Evolutionary conservation across 2,888 invertebrate species (phyloP), one percentile per base, ranked within the genome.

Genomic region (Callinectes sapidus): DNA sequence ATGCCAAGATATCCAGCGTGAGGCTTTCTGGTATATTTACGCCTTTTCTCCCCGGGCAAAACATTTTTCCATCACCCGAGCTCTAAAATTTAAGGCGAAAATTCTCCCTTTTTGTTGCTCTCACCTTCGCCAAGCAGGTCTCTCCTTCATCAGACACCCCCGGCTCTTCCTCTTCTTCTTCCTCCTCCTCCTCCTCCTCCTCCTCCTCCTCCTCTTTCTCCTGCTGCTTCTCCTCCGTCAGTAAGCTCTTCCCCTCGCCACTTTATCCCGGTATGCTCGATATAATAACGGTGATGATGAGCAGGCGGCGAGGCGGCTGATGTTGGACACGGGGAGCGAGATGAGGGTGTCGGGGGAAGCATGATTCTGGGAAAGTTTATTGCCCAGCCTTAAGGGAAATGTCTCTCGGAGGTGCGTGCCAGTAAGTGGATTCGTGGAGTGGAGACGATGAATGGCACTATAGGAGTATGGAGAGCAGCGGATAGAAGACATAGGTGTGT

Each of bases 221-320:
- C 71, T 71, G 28, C 71, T 71, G 8, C 28, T 71, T 71, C 81
- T 81, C 81, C 35, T 81, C 35, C 35, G 81, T 81, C 81, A 81
- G 35, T 6, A 81, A 81, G 81, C 35, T 81, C 81, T 35, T 35
- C 81, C 81, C 35, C 81, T 81, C 35, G 81, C 81, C 81, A 32
- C 35, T 81, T 35, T 71, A 71, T 35, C 81, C 18, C 81, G 81
- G 35, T 35, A 32, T 81, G 35, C 81, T 81, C 81, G 35, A 81
- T 81, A 81, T 81, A 81, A 81, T 81, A 81, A 81, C 81, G 35
- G 81, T 81, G 81, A 81, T 81, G 81, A 81, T 81, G 81, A 81
- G 81, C 81, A 81, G 81, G 16, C 35, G 81, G 81, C 81, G 81
- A 81, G 81, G 81, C 35, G 81, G 81, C 81, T 81, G 81, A 81